Base-by-base conservation (phyloP, 1,140 invertebrate genomes). In the Leptoteleia sp. region DNA sequence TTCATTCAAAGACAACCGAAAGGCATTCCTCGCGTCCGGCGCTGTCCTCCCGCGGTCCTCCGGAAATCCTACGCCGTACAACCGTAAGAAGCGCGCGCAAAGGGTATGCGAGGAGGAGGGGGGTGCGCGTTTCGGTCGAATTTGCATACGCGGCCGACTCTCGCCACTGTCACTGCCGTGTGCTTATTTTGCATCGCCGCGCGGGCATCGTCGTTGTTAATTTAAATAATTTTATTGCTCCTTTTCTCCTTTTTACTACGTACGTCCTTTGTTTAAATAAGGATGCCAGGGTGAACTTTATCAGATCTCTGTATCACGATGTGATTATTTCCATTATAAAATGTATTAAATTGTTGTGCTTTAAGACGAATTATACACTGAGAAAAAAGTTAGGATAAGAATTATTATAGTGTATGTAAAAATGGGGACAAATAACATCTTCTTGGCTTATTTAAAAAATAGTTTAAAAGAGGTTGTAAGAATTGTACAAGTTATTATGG, bases 1-100 rank as follows among this genome's bases (percentile, higher is more conserved):
- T 67, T 70, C 65, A 64, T 70, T 47, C 57, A 76, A 59, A 57
- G 65, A 70, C 73, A 52, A 50, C 73, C 62, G 71, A 75, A 65
- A 65, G 47, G 16, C 72, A 76, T 75, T 75, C 71, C 61, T 59
- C 31, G 61, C 13, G 33, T 52, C 61, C 33, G 16, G 25, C 19
- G 47, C 13, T 62, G 62, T 68, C 62, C 72, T 62, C 54, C 68
- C 55, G 71, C 50, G 52, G 61, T 75, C 71, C 71, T 62, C 61
- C 55, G 72, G 54, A 76, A 65, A 55, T 67, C 61, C 62, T 67
- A 54, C 61, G 12, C 47, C 31, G 8, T 72, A 72, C n/a, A 72
- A 62, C 67, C 47, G 47, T 52, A 62, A 61, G 67, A 71, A 37
- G 37, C 35, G 29, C n/a, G n/a, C n/a, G n/a, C n/a, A n/a, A 71